Evolutionary conservation across 2,797 vertebrate species (phyloP).

Genomic region (Rhodeus uyekii): DNA sequence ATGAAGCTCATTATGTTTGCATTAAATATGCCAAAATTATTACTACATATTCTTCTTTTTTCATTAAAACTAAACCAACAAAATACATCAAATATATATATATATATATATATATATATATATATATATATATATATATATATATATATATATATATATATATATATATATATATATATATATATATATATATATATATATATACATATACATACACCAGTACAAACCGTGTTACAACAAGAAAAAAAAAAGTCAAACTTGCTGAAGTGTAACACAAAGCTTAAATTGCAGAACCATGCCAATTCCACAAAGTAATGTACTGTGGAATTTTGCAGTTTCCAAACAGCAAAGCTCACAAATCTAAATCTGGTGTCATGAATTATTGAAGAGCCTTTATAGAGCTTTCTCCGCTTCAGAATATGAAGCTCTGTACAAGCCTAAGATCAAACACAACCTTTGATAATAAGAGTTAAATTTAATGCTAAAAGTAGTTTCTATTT

Average conservation of each 20-base stretch:
- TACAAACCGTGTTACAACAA: neutral
- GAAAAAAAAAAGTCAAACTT: constrained; percentile 46
- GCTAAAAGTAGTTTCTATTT: constrained; percentile 66
- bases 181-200: too few species aligned
- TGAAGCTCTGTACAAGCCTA: constrained; percentile 68
- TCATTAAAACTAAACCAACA: neutral
- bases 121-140: too few species aligned
- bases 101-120: too few species aligned
- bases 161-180: too few species aligned
- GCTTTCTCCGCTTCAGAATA: constrained; percentile 72
- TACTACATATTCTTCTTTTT: neutral
- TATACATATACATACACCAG: neutral
- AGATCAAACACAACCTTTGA: constrained; percentile 70
- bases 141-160: too few species aligned
- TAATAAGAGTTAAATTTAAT: constrained; percentile 67
- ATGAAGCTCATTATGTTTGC: neutral
- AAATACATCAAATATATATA: too few species aligned
- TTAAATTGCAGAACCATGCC: constrained; percentile 60
- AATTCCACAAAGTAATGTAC: constrained; percentile 69
- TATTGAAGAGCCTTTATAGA: constrained; percentile 79
- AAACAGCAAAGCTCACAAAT: constrained; percentile 72
- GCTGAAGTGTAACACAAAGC: constrained; percentile 64
- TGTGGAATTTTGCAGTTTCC: constrained; percentile 72
- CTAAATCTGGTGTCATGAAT: constrained; percentile 81
- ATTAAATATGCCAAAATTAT: constrained; percentile 1